These are phyloP conservation scores for Scotopteryx bipunctaria DNA, from an alignment of 2,888 invertebrate genomes.

Conservation along the genomic window DNA sequence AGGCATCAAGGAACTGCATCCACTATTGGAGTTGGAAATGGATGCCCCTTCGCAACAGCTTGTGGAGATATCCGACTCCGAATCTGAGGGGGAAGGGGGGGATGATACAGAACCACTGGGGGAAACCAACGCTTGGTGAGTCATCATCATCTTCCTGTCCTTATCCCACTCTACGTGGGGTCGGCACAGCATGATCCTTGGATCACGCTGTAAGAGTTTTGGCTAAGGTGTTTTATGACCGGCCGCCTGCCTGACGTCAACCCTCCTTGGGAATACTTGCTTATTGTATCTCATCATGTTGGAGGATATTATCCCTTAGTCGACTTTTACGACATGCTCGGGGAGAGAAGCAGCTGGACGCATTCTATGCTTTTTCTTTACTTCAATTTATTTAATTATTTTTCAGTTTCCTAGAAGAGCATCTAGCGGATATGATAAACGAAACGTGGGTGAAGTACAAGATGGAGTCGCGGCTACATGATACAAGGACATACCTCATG, in stretches of 20 bases:
- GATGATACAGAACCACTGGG: slow-evolving; percentile 48
- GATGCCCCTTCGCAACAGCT: slow-evolving; percentile 51
- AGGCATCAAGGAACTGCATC: slow-evolving; percentile 57
- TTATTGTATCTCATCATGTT: too few species aligned
- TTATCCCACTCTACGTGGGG: too few species aligned
- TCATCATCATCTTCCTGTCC: too few species aligned
- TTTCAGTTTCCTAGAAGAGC: slow-evolving; percentile 65
- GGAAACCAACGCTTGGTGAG: slow-evolving; percentile 55
- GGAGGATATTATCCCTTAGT: too few species aligned
- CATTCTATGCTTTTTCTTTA: too few species aligned
- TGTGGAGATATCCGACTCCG: slow-evolving; percentile 79
- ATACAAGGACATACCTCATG: slow-evolving; percentile 60
- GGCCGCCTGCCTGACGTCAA: too few species aligned
- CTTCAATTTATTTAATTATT: neutral
- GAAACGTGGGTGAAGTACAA: slow-evolving; percentile 70
- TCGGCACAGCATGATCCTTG: too few species aligned
- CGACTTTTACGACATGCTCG: too few species aligned
- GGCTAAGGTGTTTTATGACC: too few species aligned
- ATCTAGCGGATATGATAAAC: slow-evolving; percentile 70
- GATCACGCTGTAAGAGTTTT: too few species aligned
- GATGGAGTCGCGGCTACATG: slow-evolving; percentile 65
- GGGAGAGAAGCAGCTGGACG: too few species aligned
- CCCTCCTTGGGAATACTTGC: too few species aligned
- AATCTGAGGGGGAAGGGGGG: slow-evolving; percentile 59
- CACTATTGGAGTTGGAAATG: slow-evolving; percentile 56